Base-by-base conservation (phyloP, 2,113 vertebrate species). In the Erythrolamprus reginae region DNA sequence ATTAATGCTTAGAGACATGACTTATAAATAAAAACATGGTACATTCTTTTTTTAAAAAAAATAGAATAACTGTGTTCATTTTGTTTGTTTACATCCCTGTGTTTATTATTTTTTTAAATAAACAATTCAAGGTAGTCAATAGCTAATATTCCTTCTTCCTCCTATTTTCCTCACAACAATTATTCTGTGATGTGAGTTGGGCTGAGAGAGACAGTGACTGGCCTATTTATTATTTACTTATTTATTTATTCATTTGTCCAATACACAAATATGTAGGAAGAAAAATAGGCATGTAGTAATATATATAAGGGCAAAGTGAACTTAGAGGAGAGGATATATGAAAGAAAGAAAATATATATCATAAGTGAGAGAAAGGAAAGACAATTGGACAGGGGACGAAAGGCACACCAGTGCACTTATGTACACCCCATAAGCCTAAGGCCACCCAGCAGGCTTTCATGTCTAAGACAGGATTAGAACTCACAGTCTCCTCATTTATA, bases 41-140 rank as follows among this genome's bases (percentile, higher is more conserved):
- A 55, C 9, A 9, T 51, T 33, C 15, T 85, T 85, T 84, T n/a
- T 21, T 21, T 1, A 93, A 82, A 94, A 83, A 88, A 91, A 95
- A 85, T 65, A 89, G 93, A 90, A 93, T 28, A 19, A 10, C 89
- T 50, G 52, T 42, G 21, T 15, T 89, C 17, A 33, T 17, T 65
- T 65, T 65, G 61, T 65, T n/a, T 65, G 28, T 65, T 65, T 65
- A 33, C 3, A 65, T 65, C 28, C 13, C 28, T 65, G 28, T n/a
- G 28, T 65, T 17, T 65, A 65, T 65, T 65, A 33, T 65, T 33
- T n/a, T 55, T 65, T 65, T 65, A 45, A 33, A 65, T 33, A 33
- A 17, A 33, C 28, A 33, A 33, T 33, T 65, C 28, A 65, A 65
- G 28, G 13, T 65, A 12, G 28, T 5, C 0, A 0, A n/a, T 65